These are phyloP conservation scores for Palaemon carinicauda DNA, from an alignment of 1,140 invertebrate species.

Conservation along the genomic window DNA sequence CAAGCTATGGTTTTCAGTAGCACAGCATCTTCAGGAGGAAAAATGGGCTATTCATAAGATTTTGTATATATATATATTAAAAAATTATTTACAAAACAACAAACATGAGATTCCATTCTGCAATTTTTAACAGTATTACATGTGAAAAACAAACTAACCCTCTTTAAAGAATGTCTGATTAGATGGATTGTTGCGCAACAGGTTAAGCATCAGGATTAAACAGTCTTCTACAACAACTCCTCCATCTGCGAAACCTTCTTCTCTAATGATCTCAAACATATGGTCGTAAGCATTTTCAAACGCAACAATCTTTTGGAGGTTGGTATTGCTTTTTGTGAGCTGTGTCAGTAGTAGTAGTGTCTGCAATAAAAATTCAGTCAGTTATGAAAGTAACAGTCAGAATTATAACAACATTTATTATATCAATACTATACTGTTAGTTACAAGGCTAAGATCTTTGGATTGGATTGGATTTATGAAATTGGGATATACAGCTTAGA, in stretches of 20 bases:
- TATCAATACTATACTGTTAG: too few relatives aligned
- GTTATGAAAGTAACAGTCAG: too few relatives aligned
- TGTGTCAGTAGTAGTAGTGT: constrained; percentile 90
- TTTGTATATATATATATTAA: too few relatives aligned
- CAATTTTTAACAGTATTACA: background rate
- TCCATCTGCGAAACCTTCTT: constrained; percentile 93
- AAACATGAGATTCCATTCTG: too few relatives aligned
- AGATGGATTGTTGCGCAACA: constrained; percentile 93
- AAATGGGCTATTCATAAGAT: too few relatives aligned
- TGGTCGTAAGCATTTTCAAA: constrained; percentile 99
- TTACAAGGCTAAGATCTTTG: too few relatives aligned
- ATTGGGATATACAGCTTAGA: too few relatives aligned
- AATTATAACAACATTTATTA: too few relatives aligned
- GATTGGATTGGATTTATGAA: too few relatives aligned
- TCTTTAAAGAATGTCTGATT: constrained; percentile 99
- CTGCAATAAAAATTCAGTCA: constrained; percentile 67
- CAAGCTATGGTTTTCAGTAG: too few relatives aligned
- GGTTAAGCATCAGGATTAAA: constrained; percentile 90
- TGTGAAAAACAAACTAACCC: constrained; percentile 69
- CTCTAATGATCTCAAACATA: constrained; percentile 89
- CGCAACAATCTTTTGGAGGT: constrained; percentile 99
- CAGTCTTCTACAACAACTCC: constrained; percentile 99
- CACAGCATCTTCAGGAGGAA: too few relatives aligned
- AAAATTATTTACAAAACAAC: too few relatives aligned
- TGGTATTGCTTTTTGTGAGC: constrained; percentile 94